Percentiles rank a stretch among this genome's conserved stretches.
Conservation (phyloP, 1,140 invertebrate genomes). For the Panonychus citri region DNA sequence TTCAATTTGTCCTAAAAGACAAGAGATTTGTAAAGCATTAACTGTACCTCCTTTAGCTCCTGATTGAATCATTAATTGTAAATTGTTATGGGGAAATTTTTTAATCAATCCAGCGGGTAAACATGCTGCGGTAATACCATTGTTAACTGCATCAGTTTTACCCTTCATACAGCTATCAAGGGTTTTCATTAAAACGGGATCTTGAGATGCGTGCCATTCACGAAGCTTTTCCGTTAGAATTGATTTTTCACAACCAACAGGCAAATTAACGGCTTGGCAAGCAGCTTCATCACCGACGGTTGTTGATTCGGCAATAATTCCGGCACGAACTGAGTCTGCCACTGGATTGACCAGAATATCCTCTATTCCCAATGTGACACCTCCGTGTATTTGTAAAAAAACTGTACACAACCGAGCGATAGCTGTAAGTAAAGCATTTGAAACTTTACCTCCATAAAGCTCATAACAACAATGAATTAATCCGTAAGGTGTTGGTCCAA, state of each 20-base stretch:
- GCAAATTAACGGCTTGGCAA: slow-evolving; percentile 41
- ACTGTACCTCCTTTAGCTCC: slow-evolving; percentile 90
- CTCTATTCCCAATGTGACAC: slow-evolving; percentile 80
- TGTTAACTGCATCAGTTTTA: slow-evolving; percentile 54
- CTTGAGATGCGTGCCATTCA: slow-evolving; percentile 36
- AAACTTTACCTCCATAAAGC: slow-evolving; percentile 68
- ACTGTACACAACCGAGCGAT: slow-evolving; percentile 76
- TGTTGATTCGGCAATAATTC: slow-evolving; percentile 41
- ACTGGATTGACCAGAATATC: slow-evolving; percentile 62
- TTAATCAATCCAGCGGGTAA: slow-evolving; percentile 51
- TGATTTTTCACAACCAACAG: slow-evolving; percentile 26
- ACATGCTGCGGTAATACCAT: slow-evolving; percentile 64
- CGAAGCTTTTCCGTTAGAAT: slow-evolving; percentile 32
- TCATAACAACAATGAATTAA: slow-evolving; percentile 80
- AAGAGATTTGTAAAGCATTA: slow-evolving; percentile 93
- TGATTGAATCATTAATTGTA: slow-evolving; percentile 91
- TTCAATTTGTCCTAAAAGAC: slow-evolving; percentile 87
- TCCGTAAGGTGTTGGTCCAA: slow-evolving; percentile 78
- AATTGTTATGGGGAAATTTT: slow-evolving; percentile 77
- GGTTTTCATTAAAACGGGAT: slow-evolving; percentile 47
- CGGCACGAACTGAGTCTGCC: slow-evolving; percentile 42
- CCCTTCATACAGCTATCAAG: slow-evolving; percentile 70
- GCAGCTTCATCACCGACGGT: slow-evolving; percentile 38
- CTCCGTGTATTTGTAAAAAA: slow-evolving; percentile 55
- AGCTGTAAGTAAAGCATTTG: slow-evolving; percentile 54